phyloP scores from a whole-genome alignment of 2,113 vertebrate genomes.

The Pavo muticus region DNA sequence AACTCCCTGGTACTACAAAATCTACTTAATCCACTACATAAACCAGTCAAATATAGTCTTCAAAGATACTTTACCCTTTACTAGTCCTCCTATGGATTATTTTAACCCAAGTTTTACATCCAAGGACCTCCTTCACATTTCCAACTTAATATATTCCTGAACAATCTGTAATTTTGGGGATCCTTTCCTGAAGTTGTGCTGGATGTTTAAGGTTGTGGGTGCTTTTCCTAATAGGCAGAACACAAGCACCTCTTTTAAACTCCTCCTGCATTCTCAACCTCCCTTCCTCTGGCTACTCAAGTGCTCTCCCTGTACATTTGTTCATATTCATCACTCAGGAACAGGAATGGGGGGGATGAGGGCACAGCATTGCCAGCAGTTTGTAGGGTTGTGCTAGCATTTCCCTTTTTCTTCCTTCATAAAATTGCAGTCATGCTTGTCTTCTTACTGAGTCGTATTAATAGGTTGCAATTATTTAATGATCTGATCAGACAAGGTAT shows the following conservation, averaged over 20 bases:
- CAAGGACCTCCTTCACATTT: not conserved
- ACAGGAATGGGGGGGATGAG: not conserved
- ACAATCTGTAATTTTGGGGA: not conserved
- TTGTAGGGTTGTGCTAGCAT: not conserved
- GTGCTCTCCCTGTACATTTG: not conserved
- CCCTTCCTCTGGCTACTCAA: not conserved
- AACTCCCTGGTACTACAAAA: not conserved
- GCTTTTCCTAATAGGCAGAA: not conserved
- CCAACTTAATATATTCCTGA: not conserved
- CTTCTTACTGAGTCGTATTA: not conserved
- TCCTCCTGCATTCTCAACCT: rapidly evolving
- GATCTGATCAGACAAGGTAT: not conserved
- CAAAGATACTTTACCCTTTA: not conserved
- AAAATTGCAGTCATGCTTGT: not conserved
- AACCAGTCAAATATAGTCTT: not conserved
- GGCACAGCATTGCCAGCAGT: not conserved
- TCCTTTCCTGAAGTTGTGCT: not conserved
- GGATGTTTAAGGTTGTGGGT: not conserved
- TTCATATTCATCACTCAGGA: not conserved
- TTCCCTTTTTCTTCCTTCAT: not conserved
- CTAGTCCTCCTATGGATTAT: not conserved
- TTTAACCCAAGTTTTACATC: not conserved
- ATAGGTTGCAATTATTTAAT: not conserved
- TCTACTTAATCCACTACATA: not conserved
- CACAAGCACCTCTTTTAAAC: not conserved